phyloP scores from a whole-genome alignment of 2,113 vertebrate species.

The Uropsilus gracilis region DNA sequence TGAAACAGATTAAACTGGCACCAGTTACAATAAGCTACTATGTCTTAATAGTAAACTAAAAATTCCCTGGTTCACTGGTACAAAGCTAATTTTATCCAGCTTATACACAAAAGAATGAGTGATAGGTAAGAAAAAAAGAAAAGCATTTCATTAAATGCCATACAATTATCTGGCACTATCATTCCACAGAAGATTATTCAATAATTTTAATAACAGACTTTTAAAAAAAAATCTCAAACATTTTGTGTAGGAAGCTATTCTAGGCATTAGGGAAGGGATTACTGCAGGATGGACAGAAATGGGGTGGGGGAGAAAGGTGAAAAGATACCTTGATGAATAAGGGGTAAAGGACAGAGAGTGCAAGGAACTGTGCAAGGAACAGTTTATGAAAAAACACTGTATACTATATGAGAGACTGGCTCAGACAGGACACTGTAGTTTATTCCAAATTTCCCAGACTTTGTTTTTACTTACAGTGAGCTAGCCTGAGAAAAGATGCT shows the following conservation, averaged over 20 bases:
- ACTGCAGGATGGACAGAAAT: not conserved
- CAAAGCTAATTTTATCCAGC: constrained; percentile 41
- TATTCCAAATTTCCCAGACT: not conserved
- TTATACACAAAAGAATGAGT: not conserved
- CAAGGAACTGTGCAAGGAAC: not conserved
- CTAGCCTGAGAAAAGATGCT: not conserved
- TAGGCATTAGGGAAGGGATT: not conserved
- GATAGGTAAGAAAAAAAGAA: not conserved
- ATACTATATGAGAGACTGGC: not conserved
- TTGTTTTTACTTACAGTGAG: not conserved
- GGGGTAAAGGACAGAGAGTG: no score
- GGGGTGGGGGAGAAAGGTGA: not conserved
- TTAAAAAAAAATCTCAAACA: not conserved
- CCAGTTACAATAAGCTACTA: constrained; percentile 48
- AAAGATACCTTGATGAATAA: not conserved
- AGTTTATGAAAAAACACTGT: not conserved
- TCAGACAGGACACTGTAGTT: not conserved
- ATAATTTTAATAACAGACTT: not conserved
- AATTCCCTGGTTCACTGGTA: constrained; percentile 10
- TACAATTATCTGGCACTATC: not conserved
- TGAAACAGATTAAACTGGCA: constrained; percentile 59
- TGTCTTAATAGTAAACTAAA: constrained; percentile 60
- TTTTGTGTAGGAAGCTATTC: not conserved
- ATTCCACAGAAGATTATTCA: constrained; percentile 24
- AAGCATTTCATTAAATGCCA: constrained; percentile 36